Conservation (phyloP, 1,140 invertebrate species). For the Subanguina moxae region DNA sequence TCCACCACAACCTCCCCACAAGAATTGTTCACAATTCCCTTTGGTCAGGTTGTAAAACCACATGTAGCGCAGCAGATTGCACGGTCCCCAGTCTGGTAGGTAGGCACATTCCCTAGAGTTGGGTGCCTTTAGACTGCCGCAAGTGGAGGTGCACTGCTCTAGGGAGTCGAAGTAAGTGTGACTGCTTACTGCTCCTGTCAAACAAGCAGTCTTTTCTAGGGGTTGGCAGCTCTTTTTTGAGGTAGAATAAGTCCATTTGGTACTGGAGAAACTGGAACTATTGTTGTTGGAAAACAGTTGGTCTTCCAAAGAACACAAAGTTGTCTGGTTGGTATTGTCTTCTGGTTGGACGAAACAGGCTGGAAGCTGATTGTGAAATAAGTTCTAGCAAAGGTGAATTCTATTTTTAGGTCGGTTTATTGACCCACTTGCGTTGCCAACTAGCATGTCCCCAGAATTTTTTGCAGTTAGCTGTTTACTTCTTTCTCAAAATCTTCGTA, state of each 20-base stretch:
- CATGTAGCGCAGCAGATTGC: constrained; percentile 49
- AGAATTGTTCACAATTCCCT: constrained; percentile 52
- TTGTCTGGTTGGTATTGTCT: neutral
- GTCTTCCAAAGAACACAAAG: neutral
- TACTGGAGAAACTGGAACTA: no score
- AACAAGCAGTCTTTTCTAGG: no score
- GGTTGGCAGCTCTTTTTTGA: no score
- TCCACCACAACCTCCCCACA: constrained; percentile 52
- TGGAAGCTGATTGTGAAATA: neutral
- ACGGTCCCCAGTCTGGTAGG: constrained; percentile 49
- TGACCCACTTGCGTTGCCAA: no score
- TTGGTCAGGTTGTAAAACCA: constrained; percentile 54
- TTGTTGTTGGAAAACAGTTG: no score
- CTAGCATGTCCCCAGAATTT: no score
- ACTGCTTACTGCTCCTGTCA: neutral
- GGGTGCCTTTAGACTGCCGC: constrained; percentile 1
- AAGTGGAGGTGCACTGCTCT: neutral
- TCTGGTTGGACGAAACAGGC: neutral
- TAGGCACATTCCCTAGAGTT: constrained; percentile 32
- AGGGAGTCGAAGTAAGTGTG: neutral
- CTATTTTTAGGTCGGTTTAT: no score
- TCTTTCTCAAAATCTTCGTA: no score
- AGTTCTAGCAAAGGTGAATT: no score
- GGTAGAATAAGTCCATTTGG: no score
- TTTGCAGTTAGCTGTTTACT: no score